Evolutionary conservation across 2,797 vertebrate genomes (phyloP).

Genomic region (Anguilla marmorata): DNA sequence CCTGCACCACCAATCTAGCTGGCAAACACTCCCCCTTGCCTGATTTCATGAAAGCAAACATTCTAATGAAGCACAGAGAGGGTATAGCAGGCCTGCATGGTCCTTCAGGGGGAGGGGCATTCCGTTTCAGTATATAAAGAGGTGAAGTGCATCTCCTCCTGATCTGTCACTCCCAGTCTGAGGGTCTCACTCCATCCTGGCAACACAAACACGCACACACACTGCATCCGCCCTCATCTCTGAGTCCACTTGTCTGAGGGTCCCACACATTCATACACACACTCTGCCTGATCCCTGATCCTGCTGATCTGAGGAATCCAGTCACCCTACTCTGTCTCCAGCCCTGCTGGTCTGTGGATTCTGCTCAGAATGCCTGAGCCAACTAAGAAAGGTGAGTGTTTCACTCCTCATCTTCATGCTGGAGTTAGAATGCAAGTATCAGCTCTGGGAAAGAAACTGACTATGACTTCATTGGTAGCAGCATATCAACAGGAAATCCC

Average conservation of each 20-base stretch:
- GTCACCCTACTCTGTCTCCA: slow-evolving; percentile 37
- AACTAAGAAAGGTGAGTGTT: slow-evolving; percentile 84
- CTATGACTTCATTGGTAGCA: background rate
- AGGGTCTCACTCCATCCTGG: slow-evolving; percentile 63
- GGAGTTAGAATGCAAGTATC: background rate
- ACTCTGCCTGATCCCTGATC: slow-evolving; percentile 36
- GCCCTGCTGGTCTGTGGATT: slow-evolving; percentile 43
- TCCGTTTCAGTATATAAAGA: slow-evolving; percentile 85
- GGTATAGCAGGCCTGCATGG: slow-evolving; percentile 58
- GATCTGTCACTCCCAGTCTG: slow-evolving; percentile 76
- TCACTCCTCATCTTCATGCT: slow-evolving; percentile 18
- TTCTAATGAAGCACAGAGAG: slow-evolving; percentile 51
- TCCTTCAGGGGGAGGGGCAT: slow-evolving; percentile 82
- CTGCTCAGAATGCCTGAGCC: slow-evolving; percentile 93
- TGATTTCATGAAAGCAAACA: background rate
- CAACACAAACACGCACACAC: slow-evolving; percentile 39
- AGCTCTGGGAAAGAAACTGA: background rate
- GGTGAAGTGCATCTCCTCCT: slow-evolving; percentile 71
- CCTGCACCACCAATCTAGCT: slow-evolving; percentile 14
- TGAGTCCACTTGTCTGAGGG: slow-evolving; percentile 58
- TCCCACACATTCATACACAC: slow-evolving; percentile 52
- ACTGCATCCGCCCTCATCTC: slow-evolving; percentile 56
- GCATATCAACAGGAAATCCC: background rate
- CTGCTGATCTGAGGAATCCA: slow-evolving; percentile 52
- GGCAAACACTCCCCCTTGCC: background rate